Evolutionary conservation across 2,797 vertebrate genomes (phyloP), one percentile per base, ranked within the genome.

Genomic region (Myripristis jacobus): DNA sequence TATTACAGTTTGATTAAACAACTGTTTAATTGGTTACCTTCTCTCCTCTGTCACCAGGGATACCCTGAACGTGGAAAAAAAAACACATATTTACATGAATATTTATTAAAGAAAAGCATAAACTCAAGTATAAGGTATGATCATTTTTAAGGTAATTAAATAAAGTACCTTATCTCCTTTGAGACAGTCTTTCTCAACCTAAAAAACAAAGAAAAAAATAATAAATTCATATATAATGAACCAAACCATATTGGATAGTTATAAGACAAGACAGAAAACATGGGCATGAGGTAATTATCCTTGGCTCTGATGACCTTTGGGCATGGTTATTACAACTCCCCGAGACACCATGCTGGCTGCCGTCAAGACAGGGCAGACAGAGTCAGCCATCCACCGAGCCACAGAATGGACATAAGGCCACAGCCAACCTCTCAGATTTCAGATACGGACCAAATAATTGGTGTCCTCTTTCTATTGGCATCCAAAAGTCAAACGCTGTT

Each of bases 111-210:
- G n/a, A 48, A 65, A 63, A 72, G n/a, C n/a, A 61, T 2, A 19
- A 19, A 27, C 19, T 60, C 3, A 53, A 67, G 6, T 48, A 2
- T 48, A 34, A 11, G 57, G 4, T 12, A 44, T 19, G 19, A 55
- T 36, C 19, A 38, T 58, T 25, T 48, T 66, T 36, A 15, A 43
- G 36, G 15, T 56, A 22, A 22, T 56, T 47, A 56, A 51, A 21
- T 31, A 7, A 63, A 71, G 65, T 93, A 94, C 94, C 90, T 92
- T 88, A 61, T 93, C 86, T 80, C 92, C 93, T 79, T 93, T 94
- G 60, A 77, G 54, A 61, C 79, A 86, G 60, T 87, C 81, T 19
- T 73, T 84, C 52, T 89, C 80, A 66, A 67, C 79, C 92, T 93
- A 77, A 41, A 47, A 91, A 66, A 41, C 6, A 77, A 75, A 65